Base-by-base conservation (phyloP, 2,113 vertebrate genomes). In the Noturus placidus region DNA sequence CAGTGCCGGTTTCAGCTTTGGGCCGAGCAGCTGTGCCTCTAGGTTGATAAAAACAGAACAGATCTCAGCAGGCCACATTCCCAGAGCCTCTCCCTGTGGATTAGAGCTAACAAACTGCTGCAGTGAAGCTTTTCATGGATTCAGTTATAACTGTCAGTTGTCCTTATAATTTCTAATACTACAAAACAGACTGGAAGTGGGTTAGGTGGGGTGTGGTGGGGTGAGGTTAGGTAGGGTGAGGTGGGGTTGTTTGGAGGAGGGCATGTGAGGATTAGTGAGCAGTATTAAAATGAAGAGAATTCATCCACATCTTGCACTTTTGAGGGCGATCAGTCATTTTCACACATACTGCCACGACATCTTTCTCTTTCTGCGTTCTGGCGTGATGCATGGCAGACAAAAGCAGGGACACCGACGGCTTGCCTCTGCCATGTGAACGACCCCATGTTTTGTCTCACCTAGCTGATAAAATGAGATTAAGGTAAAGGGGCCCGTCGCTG, bases 401-500 rank as follows among this genome's bases (percentile, higher is more conserved):
- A 84, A 79, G 35, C 61, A 56, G 20, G 82, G 85, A 63, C 35
- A 22, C n/a, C 56, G 54, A 57, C 46, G 27, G 52, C 59, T 35
- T 67, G 56, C 76, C 15, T 56, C 50, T 30, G 33, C 59, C 70
- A 35, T 46, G 80, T 86, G 82, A 84, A 84, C 27, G 76, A n/a
- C 85, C 82, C 50, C 27, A n/a, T 90, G 90, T 90, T 90, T 74
- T 86, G 90, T 90, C 90, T 90, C 83, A 72, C 80, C 86, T 56
- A 57, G 85, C 88, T 87, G 90, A 90, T 90, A 87, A 90, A 61
- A 86, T n/a, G 63, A 86, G 90, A 90, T 90, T 80, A 89, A 83
- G 63, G 69, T 87, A 50, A 87, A 86, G 86, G 82, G 63, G 67
- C 69, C 30, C 33, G 67, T 70, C 17, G 2, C 42, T 69, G 50